Conservation (phyloP, 2,113 vertebrate species). For the Pica pica region DNA sequence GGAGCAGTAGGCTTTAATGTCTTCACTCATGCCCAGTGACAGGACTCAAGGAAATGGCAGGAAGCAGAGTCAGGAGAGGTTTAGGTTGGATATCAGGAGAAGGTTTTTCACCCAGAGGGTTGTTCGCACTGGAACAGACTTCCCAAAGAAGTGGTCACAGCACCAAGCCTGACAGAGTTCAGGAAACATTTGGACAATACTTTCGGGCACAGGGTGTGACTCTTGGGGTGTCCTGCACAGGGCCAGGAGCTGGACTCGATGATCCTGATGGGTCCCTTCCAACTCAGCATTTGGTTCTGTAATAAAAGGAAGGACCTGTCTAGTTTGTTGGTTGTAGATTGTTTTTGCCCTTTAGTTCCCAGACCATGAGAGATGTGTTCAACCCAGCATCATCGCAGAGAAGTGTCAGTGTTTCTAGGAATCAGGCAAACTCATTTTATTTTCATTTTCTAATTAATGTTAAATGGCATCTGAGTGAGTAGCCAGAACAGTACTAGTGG, state of each 20-base stretch:
- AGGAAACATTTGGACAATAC: background rate
- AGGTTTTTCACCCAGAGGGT: background rate
- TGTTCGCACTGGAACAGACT: background rate
- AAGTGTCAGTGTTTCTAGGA: background rate
- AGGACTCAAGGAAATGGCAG: background rate
- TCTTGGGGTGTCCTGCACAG: background rate
- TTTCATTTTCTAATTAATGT: background rate
- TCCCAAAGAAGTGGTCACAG: background rate
- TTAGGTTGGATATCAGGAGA: background rate
- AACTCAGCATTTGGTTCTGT: background rate
- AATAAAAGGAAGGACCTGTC: background rate
- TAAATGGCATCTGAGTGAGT: background rate
- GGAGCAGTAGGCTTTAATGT: background rate
- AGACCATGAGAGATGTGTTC: background rate
- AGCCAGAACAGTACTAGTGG: background rate
- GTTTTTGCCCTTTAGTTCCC: background rate
- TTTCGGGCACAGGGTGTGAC: background rate
- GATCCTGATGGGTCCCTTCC: background rate
- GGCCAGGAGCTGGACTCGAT: rapidly evolving
- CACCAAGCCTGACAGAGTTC: background rate
- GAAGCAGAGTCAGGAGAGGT: background rate
- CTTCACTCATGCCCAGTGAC: rapidly evolving
- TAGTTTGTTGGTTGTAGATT: rapidly evolving
- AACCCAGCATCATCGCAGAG: background rate
- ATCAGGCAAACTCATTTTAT: background rate